These are phyloP conservation scores for Platygyra sinensis DNA, from an alignment of 64 coral and sea anemone species.

Conservation along the genomic window DNA sequence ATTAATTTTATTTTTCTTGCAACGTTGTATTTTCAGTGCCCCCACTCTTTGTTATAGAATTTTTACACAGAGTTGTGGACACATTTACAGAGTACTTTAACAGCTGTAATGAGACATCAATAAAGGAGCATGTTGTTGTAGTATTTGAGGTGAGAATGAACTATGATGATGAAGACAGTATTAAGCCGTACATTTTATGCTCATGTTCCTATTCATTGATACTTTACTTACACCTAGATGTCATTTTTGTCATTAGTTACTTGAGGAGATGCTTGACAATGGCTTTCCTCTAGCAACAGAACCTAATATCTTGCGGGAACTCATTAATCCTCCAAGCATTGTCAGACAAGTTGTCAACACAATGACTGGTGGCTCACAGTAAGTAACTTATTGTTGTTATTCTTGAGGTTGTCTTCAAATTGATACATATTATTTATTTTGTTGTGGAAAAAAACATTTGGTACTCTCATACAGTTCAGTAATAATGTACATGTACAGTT, in stretches of 20 bases:
- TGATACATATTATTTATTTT: neutral
- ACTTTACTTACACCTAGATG: neutral
- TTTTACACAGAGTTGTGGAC: constrained; percentile 96
- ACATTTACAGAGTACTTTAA: constrained; percentile 89
- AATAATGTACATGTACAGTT: no score
- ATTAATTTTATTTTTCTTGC: neutral
- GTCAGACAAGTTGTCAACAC: constrained; percentile 95
- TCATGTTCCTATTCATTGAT: neutral
- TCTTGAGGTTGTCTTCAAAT: neutral
- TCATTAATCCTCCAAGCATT: constrained; percentile 95
- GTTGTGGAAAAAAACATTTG: no score
- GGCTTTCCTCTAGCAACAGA: constrained; percentile 98
- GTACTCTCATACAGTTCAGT: no score
- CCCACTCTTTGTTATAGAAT: constrained; percentile 99
- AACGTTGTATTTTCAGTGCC: constrained; percentile 77
- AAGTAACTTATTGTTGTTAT: constrained; percentile 30
- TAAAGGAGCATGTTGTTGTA: constrained; percentile 96
- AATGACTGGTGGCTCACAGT: constrained; percentile 98
- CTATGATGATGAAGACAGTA: neutral
- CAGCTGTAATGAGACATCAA: constrained; percentile 85
- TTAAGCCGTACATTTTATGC: neutral
- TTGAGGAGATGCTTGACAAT: constrained; percentile 99
- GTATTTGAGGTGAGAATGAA: constrained; percentile 86
- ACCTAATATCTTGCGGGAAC: constrained; percentile 92
- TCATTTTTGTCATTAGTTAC: constrained; percentile 56